A percentile compares a stretch with the other conserved stretches of the same genome.
These are phyloP conservation scores for Ormyrus labotus DNA, from an alignment of 2,888 invertebrate species.

Conservation along the genomic window DNA sequence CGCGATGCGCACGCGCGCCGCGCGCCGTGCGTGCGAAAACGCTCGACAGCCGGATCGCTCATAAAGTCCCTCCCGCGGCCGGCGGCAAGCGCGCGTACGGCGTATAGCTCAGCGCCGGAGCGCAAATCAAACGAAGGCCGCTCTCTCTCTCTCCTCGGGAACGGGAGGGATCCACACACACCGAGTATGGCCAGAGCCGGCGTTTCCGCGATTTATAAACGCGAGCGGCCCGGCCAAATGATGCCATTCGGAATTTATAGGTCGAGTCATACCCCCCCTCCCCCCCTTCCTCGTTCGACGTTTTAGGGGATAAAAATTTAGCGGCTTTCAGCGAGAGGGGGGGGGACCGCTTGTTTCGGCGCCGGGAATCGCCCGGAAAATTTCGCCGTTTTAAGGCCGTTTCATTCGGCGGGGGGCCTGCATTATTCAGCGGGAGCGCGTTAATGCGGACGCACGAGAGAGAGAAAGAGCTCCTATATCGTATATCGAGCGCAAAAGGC, in stretches of 20 bases:
- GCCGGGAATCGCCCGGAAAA: background rate
- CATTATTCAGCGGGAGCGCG: conserved; percentile 34
- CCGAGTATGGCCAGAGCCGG: too few species aligned
- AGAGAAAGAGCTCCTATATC: background rate
- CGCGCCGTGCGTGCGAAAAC: background rate
- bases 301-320: conserved; percentile 28
- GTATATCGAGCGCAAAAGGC: background rate
- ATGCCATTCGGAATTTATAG: conserved; percentile 39
- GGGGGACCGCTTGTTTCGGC: background rate
- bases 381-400: too few species aligned
- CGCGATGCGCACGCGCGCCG: background rate
- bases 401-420: background rate
- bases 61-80: background rate
- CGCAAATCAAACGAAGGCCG: too few species aligned
- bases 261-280: background rate
- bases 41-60: background rate
- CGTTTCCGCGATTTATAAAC: conserved; percentile 34
- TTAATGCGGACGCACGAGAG: background rate
- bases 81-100: too few species aligned
- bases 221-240: conserved; percentile 20
- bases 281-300: background rate
- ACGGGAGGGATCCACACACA: background rate
- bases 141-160: background rate
- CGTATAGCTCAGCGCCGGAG: too few species aligned
- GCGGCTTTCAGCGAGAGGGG: background rate